Percentiles rank a stretch among this genome's conserved stretches.
phyloP scores from a whole-genome alignment of 2,113 vertebrate species.

The Bubo scandiacus region DNA sequence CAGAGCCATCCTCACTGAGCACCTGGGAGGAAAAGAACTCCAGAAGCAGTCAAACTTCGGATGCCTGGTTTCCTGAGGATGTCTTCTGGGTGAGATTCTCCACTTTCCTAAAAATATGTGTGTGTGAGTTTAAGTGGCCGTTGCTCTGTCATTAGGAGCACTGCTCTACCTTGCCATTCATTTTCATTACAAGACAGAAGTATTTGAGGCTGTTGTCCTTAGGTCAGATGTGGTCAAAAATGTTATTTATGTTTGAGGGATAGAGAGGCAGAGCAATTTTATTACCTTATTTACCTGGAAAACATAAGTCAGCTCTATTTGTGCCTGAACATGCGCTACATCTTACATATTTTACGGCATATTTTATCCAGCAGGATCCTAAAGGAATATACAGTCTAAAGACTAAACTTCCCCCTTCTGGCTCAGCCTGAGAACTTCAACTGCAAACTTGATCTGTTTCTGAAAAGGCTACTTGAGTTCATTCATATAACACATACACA shows the following conservation, averaged over 20 bases:
- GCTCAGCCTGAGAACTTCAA: not conserved
- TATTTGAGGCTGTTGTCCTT: not conserved
- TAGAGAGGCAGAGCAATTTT: not conserved
- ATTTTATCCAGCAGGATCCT: not conserved
- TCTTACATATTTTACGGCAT: not conserved
- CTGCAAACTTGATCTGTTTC: not conserved
- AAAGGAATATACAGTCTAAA: not conserved
- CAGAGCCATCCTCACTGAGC: not conserved
- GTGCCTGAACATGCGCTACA: not conserved
- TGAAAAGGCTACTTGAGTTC: not conserved
- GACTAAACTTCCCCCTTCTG: not conserved
- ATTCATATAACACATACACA: not conserved
- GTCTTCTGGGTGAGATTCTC: not conserved
- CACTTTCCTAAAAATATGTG: not conserved
- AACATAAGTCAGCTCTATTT: not conserved
- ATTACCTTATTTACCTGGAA: not conserved
- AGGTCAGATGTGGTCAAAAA: not conserved
- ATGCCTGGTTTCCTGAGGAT: not conserved
- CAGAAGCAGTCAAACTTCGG: not conserved
- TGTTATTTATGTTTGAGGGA: not conserved
- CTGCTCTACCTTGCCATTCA: not conserved
- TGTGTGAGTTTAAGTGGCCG: not conserved
- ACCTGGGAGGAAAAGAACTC: not conserved
- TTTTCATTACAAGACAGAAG: not conserved
- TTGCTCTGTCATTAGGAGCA: not conserved